Conservation (phyloP, 2,113 vertebrate species). For the Aegotheles bennettii region DNA sequence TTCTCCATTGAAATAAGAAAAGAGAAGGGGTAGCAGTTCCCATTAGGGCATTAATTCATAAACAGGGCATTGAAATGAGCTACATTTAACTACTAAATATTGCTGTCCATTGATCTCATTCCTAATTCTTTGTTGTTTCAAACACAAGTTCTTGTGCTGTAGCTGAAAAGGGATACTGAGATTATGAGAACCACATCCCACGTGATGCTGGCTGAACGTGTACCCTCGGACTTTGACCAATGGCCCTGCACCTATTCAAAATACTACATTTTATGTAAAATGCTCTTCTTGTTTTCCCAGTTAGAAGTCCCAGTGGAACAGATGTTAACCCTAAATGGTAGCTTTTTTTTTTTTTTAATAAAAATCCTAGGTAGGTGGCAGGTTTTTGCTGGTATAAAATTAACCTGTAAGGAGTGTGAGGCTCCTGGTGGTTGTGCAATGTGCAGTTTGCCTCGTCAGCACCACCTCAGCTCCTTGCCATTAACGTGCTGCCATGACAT, state of each 20-base stretch:
- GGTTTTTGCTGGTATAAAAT: slow-evolving; percentile 31
- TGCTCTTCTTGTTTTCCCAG: neutral
- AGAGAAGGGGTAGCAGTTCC: neutral
- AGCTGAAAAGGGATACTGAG: neutral
- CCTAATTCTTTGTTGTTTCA: neutral
- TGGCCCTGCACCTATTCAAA: neutral
- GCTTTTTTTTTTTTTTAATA: neutral
- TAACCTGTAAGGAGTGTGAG: neutral
- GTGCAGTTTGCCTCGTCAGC: slow-evolving; percentile 11
- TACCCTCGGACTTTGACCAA: slow-evolving; percentile 53
- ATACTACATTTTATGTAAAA: neutral
- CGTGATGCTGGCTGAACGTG: neutral
- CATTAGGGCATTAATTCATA: neutral
- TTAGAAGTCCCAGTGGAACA: neutral
- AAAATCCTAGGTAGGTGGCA: neutral
- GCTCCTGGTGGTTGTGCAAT: slow-evolving; percentile 27
- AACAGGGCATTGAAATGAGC: neutral
- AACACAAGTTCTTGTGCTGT: neutral
- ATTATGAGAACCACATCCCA: neutral
- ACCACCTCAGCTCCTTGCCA: neutral
- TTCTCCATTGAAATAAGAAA: neutral
- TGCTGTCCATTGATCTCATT: neutral
- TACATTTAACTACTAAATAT: neutral
- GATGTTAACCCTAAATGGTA: neutral
- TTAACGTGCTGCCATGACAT: neutral